Evolutionary conservation across 1,140 invertebrate species (phyloP), one percentile per base, ranked within the genome.

Genomic region (Cydia splendana): DNA sequence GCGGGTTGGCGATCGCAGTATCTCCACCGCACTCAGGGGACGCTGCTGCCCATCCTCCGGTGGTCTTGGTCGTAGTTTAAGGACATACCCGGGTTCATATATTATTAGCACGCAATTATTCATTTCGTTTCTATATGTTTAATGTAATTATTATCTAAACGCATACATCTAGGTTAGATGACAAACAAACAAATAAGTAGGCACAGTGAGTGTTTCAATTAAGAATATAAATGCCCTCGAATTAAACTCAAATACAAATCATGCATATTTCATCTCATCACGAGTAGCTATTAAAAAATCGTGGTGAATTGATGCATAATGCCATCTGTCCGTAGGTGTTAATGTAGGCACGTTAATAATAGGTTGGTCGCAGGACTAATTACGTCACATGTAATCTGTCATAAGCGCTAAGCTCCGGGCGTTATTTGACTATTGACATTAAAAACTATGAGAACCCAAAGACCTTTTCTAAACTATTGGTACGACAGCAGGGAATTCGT

Each of bases 401-500:
- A 77, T 57, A 81, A 77, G 78, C 24, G 78, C 76, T 76, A 78
- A 82, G 81, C 84, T 79, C 65, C 79, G 78, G 81, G 84, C 82
- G 77, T 84, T 85, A 85, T 85, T 89, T 83, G 85, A 83, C 83
- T 78, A 88, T 82, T 90, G 89, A 90, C 88, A 92, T 91, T 92
- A 92, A 91, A 88, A 92, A 89, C 81, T 89, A 88, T 88, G 89
- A 88, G 89, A 91, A 90, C 80, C 74, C 20, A 42, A 75, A 88
- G 87, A 91, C 89, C 90, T 91, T 91, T 91, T 79, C 76, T 71
- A 38, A 79, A 79, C 82, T 82, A 82, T 84, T 82, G 80, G 82
- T 84, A 78, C 82, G 87, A 85, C 87, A 87, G 81, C 83, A 76
- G 77, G 80, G 74, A 77, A 80, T 83, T 83, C 79, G 83, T 85